Conservation (phyloP, 2,888 invertebrate species). For the Anorthoa munda region DNA sequence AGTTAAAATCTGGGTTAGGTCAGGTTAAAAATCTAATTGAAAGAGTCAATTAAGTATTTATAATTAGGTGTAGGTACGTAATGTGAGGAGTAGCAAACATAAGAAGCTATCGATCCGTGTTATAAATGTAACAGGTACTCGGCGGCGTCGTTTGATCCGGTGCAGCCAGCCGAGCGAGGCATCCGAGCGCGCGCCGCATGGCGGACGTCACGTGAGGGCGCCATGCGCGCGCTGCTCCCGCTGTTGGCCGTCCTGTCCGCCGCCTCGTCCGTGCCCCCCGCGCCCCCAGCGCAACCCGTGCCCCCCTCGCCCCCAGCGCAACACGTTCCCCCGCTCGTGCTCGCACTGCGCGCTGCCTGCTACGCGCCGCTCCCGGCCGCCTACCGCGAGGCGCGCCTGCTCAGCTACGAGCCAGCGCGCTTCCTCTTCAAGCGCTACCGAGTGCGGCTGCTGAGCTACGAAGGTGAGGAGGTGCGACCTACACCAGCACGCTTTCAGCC, state of each 20-base stretch:
- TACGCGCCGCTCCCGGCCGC: slow-evolving; percentile 61
- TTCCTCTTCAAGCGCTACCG: slow-evolving; percentile 31
- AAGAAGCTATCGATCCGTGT: slow-evolving; percentile 40
- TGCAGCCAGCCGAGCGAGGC: slow-evolving; percentile 68
- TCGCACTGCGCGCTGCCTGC: slow-evolving; percentile 80
- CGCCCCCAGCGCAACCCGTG: slow-evolving; percentile 3
- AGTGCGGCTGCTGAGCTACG: slow-evolving; percentile 66
- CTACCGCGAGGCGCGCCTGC: slow-evolving; percentile 62
- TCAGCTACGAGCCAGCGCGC: slow-evolving; percentile 56
- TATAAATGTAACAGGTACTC: slow-evolving; percentile 53
- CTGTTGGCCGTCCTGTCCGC: slow-evolving; percentile 71
- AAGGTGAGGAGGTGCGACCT: slow-evolving; percentile 66
- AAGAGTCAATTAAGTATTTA: background rate
- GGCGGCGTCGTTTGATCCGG: slow-evolving; percentile 74
- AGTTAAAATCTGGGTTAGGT: too few relatives aligned
- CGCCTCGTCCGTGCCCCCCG: slow-evolving; percentile 53
- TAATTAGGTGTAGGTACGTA: background rate
- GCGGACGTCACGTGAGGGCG: slow-evolving; percentile 72
- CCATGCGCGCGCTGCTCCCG: slow-evolving; percentile 77
- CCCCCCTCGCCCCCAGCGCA: slow-evolving; percentile 11
- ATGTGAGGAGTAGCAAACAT: background rate
- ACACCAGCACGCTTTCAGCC: background rate
- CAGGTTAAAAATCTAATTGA: background rate
- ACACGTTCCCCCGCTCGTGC: slow-evolving; percentile 69
- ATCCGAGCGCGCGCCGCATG: slow-evolving; percentile 69